Percentiles rank a stretch among this genome's conserved stretches.
Conservation (phyloP, 2,888 invertebrate species). For the Tiliacea citrago region DNA sequence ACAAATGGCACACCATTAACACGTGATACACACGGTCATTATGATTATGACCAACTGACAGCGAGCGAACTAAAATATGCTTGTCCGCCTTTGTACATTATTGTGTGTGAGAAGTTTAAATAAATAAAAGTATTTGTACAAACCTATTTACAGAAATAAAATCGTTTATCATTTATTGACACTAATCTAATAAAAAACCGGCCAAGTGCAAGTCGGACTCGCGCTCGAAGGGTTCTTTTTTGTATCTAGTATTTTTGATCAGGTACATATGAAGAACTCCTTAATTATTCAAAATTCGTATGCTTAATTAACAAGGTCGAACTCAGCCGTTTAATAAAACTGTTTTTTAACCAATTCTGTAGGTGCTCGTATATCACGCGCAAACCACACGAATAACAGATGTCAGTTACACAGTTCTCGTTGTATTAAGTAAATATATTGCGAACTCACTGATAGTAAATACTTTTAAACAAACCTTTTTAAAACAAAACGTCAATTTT, state of each 20-base stretch:
- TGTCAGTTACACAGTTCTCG: slow-evolving; percentile 53
- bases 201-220: too few species aligned
- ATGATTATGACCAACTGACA: slow-evolving; percentile 18
- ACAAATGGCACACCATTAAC: slow-evolving; percentile 64
- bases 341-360: not conserved
- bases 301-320: not conserved
- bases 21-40: slow-evolving; percentile 39
- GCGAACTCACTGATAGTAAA: not conserved
- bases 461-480: not conserved
- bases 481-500: not conserved
- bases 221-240: too few species aligned
- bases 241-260: too few species aligned
- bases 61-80: too few species aligned
- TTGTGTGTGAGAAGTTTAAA: too few species aligned
- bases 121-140: too few species aligned
- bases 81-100: too few species aligned
- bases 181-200: too few species aligned
- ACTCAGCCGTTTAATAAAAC: not conserved
- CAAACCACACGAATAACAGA: slow-evolving; percentile 43
- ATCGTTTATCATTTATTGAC: too few species aligned
- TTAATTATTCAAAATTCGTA: not conserved
- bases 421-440: slow-evolving; percentile 46
- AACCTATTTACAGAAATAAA: too few species aligned
- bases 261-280: too few species aligned
- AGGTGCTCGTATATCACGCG: not conserved